Base-by-base conservation (phyloP, 35 echinoderm and acorn worm genomes). In the Acanthaster planci region DNA sequence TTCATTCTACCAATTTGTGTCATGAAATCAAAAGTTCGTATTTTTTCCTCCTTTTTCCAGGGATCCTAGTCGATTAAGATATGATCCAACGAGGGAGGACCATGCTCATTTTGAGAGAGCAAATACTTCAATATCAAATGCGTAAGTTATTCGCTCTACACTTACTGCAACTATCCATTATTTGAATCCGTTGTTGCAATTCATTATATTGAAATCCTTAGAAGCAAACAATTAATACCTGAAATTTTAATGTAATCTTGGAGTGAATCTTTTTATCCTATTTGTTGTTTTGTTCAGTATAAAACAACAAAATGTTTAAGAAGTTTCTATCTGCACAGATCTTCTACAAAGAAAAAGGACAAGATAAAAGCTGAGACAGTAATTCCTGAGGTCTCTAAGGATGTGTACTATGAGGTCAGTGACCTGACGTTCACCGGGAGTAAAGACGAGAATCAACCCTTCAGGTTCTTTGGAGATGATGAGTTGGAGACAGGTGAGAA, bases 321-420 rank as follows among this genome's bases (percentile, higher is more conserved):
- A 47, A 12, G 4, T 12, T 6, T 6, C 42, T 47, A 12, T 47
- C 4, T 47, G 4, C 42, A 47, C 42, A 47, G 42, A 47, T 6
- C 42, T 6, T 47, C 42, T 6, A 47, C 42, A 47, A 47, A 47
- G 42, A 47, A 47, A 12, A 47, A 47, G 12, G 42, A 47, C 51
- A 39, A 79, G 68, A 29, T 8, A 26, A 55, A 52, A 26, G 87
- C 90, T 32, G 64, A 77, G 52, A 47, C 60, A 36, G 8, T 85
- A 52, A 47, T 47, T 47, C 94, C 94, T 44, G 90, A 93, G 68
- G 94, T 97, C 23, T 92, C 90, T 7, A 90, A 86, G 34, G 94
- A 97, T 37, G 86, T 83, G 27, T 93, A 84, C 83, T 97, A 67
- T 84, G 90, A 97, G 47, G 94, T 97, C 15, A 89, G 58, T 18